Evolutionary conservation across 2,888 invertebrate genomes (phyloP), one percentile per base, ranked within the genome.

Genomic region (Brenthis daphne): DNA sequence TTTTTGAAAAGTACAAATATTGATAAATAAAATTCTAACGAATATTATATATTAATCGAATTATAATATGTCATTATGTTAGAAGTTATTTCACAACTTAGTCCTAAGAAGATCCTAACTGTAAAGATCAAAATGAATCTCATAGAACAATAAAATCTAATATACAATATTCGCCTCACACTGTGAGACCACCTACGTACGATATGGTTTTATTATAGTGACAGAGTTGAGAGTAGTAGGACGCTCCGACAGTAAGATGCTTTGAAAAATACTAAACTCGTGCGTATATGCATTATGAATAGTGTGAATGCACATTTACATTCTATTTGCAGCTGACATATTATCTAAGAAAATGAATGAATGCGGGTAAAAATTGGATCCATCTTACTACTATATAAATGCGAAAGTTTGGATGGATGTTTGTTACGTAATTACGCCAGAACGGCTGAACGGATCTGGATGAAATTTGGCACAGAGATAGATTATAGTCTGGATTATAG

Each of bases 141-240:
- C 83, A 83, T 80, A 81, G 81, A 82, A 84, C 84, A 86, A 89
- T 89, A 88, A 87, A 89, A 87, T 83, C 65, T 71, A 48, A 37
- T 64, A 73, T 83, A 85, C 80, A 86, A 81, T 86, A 83, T 84
- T 81, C 83, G 80, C 80, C 80, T 79, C 82, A 84, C 84, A 82
- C 80, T 80, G 82, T 79, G 85, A 65, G 85, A 82, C 85, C 85
- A 90, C 89, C 90, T 85, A 88, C 37, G 11, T 43, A 43, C 86
- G 83, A 79, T 81, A 82, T 74, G 78, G 79, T 79, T 88, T 87
- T 87, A 88, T 84, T 83, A 81, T 81, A 76, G 77, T 79, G 78
- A 80, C 79, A 73, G 78, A 80, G 80, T 79, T 77, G 75, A 73
- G 78, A 80, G 80, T 79, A 78, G 75, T 78, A 79, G 73, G 73